phyloP scores from a whole-genome alignment of 2,888 invertebrate species.

The Rugalucina vietnamica region DNA sequence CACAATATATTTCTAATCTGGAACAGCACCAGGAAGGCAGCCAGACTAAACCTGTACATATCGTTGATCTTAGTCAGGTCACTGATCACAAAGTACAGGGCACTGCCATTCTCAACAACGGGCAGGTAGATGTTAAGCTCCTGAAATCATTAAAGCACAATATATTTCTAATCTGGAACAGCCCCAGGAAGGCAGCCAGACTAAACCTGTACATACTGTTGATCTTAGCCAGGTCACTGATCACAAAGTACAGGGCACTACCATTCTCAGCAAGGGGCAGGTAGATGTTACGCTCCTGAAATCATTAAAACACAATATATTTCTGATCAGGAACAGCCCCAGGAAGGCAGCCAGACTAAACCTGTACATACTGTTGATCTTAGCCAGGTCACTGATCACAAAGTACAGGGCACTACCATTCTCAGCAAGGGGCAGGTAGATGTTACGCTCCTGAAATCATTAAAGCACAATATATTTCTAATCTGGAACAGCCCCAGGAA shows the following conservation, averaged over 20 bases:
- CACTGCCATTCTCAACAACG: too few species aligned
- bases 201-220: constrained; percentile 89
- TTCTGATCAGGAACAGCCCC: constrained; percentile 84
- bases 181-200: constrained; percentile 85
- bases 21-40: too few species aligned
- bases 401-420: constrained; percentile 88
- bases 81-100: too few species aligned
- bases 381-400: constrained; percentile 85
- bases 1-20: too few species aligned
- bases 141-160: too few species aligned
- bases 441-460: constrained; percentile 86
- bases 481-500: constrained; percentile 86
- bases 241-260: constrained; percentile 88
- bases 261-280: constrained; percentile 88
- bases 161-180: too few species aligned
- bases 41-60: too few species aligned
- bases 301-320: constrained; percentile 12
- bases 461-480: not conserved
- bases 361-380: constrained; percentile 87
- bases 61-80: too few species aligned
- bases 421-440: constrained; percentile 87
- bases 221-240: constrained; percentile 86
- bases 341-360: constrained; percentile 86
- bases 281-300: constrained; percentile 88
- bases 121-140: too few species aligned